Evolutionary conservation across 2,797 vertebrate genomes (phyloP).

Genomic region (Silurus aristotelis): DNA sequence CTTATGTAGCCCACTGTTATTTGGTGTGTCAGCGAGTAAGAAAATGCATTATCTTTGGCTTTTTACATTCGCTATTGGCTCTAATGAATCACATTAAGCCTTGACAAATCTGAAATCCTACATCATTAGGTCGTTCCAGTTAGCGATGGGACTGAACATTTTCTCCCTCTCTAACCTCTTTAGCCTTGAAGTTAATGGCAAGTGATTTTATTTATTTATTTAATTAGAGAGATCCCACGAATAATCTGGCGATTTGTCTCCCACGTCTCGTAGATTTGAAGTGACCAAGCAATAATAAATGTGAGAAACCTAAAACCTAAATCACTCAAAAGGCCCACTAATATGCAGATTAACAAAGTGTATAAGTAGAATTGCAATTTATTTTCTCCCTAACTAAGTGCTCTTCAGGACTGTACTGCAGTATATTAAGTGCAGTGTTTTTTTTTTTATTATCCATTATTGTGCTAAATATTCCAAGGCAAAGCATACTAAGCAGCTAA

Average conservation of each 20-base stretch:
- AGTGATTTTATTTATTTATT: constrained; percentile 88
- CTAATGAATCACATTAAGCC: constrained; percentile 80
- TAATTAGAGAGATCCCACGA: constrained; percentile 76
- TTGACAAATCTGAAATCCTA: constrained; percentile 54
- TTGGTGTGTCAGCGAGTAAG: constrained; percentile 59
- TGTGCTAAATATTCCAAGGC: neutral
- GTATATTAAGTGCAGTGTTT: neutral
- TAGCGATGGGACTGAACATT: constrained; percentile 50
- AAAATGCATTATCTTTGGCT: constrained; percentile 74
- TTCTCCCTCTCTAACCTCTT: constrained; percentile 75
- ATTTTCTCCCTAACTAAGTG: neutral
- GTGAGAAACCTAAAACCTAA: constrained; percentile 31
- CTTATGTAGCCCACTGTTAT: neutral
- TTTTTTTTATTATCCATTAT: neutral
- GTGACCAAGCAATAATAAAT: constrained; percentile 48
- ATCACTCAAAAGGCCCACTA: constrained; percentile 38
- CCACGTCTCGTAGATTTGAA: constrained; percentile 45
- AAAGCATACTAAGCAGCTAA: neutral
- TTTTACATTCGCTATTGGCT: constrained; percentile 73
- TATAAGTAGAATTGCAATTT: neutral
- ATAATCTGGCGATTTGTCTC: constrained; percentile 49
- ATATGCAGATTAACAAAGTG: constrained; percentile 31
- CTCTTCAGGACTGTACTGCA: neutral
- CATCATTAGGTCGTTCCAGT: constrained; percentile 59
- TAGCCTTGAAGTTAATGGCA: constrained; percentile 82